Percentiles rank a stretch among this genome's conserved stretches.
Evolutionary conservation across 1,140 invertebrate species (phyloP).

Genomic region (Chlorops oryzae): DNA sequence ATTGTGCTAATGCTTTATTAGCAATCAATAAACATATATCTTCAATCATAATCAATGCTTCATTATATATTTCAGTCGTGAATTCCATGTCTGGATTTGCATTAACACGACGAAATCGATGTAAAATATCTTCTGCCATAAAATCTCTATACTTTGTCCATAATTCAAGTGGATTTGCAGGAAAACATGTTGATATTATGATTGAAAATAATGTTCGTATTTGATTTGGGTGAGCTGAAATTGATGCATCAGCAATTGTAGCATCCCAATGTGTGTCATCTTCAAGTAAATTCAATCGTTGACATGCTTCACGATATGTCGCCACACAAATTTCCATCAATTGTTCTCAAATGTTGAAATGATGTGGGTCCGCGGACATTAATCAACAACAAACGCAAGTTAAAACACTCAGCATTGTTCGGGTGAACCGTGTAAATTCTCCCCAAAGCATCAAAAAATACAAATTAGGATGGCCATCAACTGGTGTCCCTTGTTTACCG

Average conservation of each 20-base stretch:
- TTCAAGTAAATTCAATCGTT: slow-evolving; percentile 33
- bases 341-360: slow-evolving; percentile 9
- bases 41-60: no score
- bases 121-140: no score
- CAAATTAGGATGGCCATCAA: slow-evolving; percentile 28
- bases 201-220: no score
- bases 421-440: slow-evolving; percentile 46
- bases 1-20: no score
- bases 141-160: no score
- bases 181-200: no score
- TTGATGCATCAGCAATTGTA: slow-evolving; percentile 31
- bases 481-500: slow-evolving; percentile 14
- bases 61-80: no score
- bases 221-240: no score
- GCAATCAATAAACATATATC: no score
- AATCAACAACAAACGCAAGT: slow-evolving; percentile 42
- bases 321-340: slow-evolving; percentile 37
- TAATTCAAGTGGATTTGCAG: no score
- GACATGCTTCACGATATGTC: slow-evolving; percentile 44
- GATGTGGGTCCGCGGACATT: slow-evolving; percentile 19
- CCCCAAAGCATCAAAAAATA: slow-evolving; percentile 31
- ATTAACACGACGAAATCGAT: no score
- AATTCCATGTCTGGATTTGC: no score
- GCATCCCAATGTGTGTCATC: slow-evolving; percentile 34
- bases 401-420: slow-evolving; percentile 42